Conservation (phyloP, 2,888 invertebrate genomes). For the Sericinus montela region DNA sequence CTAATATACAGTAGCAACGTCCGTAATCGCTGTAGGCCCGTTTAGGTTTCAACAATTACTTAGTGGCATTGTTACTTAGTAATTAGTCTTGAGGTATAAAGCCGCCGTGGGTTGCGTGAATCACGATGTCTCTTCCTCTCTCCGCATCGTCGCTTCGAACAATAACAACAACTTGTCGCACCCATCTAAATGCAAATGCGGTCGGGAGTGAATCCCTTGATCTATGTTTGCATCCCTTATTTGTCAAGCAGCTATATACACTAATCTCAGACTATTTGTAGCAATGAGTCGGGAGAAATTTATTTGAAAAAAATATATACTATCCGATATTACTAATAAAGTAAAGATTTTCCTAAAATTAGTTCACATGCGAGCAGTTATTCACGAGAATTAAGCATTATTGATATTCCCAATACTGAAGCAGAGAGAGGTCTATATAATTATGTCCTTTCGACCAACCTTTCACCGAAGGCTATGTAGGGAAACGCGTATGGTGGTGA, state of each 20-base stretch:
- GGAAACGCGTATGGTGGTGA: too few species aligned
- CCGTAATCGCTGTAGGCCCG: slow-evolving; percentile 2
- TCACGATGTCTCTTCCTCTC: slow-evolving; percentile 22
- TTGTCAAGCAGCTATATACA: slow-evolving; percentile 44
- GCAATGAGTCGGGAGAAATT: too few species aligned
- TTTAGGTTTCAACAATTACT: slow-evolving; percentile 17
- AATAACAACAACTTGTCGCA: slow-evolving; percentile 64
- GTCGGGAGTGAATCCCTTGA: slow-evolving; percentile 51
- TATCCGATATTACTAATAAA: too few species aligned
- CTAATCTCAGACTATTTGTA: slow-evolving; percentile 39
- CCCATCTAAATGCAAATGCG: slow-evolving; percentile 72
- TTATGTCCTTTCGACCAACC: too few species aligned
- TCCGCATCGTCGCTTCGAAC: slow-evolving; percentile 30
- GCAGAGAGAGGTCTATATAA: too few species aligned
- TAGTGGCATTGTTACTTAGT: slow-evolving; percentile 38
- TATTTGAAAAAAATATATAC: too few species aligned
- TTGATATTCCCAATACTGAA: too few species aligned
- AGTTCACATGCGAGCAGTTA: too few species aligned
- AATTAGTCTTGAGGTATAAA: slow-evolving; percentile 39
- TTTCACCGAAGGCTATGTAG: too few species aligned
- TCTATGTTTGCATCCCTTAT: slow-evolving; percentile 59
- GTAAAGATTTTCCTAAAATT: too few species aligned
- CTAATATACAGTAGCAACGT: background rate
- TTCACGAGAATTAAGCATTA: too few species aligned
- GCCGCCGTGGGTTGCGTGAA: slow-evolving; percentile 25